Percentiles rank a stretch among this genome's conserved stretches.
phyloP scores from a whole-genome alignment of 2,113 vertebrate species.

The Archilochus colubris region DNA sequence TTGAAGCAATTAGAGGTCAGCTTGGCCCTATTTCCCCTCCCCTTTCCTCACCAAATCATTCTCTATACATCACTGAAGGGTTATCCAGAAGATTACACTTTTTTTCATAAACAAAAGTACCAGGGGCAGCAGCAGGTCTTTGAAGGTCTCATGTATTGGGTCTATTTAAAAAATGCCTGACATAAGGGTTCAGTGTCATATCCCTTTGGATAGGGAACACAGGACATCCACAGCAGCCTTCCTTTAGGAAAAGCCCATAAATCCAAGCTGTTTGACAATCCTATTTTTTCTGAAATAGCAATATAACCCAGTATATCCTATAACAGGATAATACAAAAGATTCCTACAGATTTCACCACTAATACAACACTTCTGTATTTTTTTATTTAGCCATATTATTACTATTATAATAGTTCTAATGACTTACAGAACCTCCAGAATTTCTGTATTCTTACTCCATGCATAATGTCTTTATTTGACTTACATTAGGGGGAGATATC shows the following conservation, averaged over 20 bases:
- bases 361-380: neutral
- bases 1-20: neutral
- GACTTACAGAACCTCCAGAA: neutral
- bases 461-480: neutral
- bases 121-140: neutral
- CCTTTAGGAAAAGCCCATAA: neutral
- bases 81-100: neutral
- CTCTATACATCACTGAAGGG: neutral
- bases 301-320: neutral
- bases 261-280: neutral
- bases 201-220: neutral
- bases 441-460: neutral
- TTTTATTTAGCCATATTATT: neutral
- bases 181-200: neutral
- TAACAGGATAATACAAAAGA: neutral
- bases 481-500: neutral
- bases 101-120: neutral
- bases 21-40: neutral
- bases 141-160: neutral
- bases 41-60: neutral
- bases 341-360: neutral
- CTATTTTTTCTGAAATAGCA: neutral
- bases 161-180: neutral
- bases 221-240: neutral
- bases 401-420: neutral